Evolutionary conservation across 2,888 invertebrate genomes (phyloP), one percentile per base, ranked within the genome.

Genomic region (Campoplex nolae): DNA sequence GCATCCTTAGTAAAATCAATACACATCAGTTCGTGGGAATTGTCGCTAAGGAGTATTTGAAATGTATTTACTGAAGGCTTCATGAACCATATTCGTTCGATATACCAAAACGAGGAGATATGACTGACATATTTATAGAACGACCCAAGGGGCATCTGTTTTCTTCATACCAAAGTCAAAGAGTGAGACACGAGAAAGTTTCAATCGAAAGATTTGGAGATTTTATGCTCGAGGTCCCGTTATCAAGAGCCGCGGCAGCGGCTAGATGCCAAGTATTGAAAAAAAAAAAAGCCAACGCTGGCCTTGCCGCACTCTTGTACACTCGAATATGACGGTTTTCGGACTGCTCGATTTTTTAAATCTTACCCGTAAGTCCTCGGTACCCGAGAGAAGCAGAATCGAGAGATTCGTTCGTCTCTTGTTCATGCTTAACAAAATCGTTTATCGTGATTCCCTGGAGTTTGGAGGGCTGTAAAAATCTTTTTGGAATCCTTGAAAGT

Each of bases 381-480:
- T 97, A 97, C 68, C 97, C 97, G 90, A 97, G 95, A 38, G 97
- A 96, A 56, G 97, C 97, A 74, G 97, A 96, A 92, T 97, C 97
- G 91, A 97, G 96, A 93, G 97, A 96, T 65, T 97, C 96, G 93
- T 96, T 96, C 76, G 97, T 96, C 93, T 97, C 96, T 89, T 97
- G 97, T 90, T 97, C 97, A 85, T 97, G 96, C 91, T 96, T 96
- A 65, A 97, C 95, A 91, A 98, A 97, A 88, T 97, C 96, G 85
- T 97, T 96, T 28, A 97, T 96, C 88, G 97, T 96, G 88, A 97
- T 97, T 84, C 98, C 98, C 91, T 96, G 95, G 91, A 97, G 96
- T 94, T 97, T 96, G 2, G 98, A 98, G 81, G 98, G 98, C 89
- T 97, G 96, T 83, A 98, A 95, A 94, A 98, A 98, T 83, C 97